Base-by-base conservation (phyloP, 2,888 invertebrate species). In the Caenorhabditis sp. region DNA sequence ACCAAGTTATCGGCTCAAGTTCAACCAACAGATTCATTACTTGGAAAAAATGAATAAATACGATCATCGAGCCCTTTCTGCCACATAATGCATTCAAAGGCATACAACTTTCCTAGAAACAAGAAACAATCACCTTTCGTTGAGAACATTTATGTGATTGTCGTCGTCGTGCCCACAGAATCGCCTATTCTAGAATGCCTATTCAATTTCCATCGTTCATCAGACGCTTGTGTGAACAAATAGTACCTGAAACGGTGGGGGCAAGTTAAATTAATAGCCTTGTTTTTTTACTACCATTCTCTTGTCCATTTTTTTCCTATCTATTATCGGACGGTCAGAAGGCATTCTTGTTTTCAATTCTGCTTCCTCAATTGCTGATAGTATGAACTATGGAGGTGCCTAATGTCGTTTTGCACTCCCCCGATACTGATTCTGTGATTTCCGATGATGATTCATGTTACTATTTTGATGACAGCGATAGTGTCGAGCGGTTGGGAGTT, bases 361-460 rank as follows among this genome's bases (percentile, higher is more conserved):
- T 49, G 44, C 63, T 73, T 63, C 73, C 51, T 41, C 64, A 19
- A 51, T 28, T 44, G 56, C 3, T 77, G 44, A 54, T 58, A 58
- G 24, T 49, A 77, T 77, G 69, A 56, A 63, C 38, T 47, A 69
- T 63, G 68, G 47, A 54, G 16, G 44, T 64, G 31, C 79, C 79
- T 6, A 64, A 54, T 38, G 56, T 70, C 4, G 56, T 38, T 56
- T 70, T 70, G 31, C 31, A 58, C 51, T 56, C 70, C 19, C 58
- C 77, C 8, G 77, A 79, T 26, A 64, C 69, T 63, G 77, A 68
- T 24, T 68, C 76, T 38, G 68, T 75, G 59, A 47, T 70, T 79
- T 79, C 70, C 70, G 77, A 77, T 28, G 61, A 61, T 77, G 79
- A 79, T 28, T 79, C 79, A 70, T 24, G 14, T 19, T 79, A 58